Conservation (phyloP, 2,888 invertebrate species). For the Rosalia funebris region DNA sequence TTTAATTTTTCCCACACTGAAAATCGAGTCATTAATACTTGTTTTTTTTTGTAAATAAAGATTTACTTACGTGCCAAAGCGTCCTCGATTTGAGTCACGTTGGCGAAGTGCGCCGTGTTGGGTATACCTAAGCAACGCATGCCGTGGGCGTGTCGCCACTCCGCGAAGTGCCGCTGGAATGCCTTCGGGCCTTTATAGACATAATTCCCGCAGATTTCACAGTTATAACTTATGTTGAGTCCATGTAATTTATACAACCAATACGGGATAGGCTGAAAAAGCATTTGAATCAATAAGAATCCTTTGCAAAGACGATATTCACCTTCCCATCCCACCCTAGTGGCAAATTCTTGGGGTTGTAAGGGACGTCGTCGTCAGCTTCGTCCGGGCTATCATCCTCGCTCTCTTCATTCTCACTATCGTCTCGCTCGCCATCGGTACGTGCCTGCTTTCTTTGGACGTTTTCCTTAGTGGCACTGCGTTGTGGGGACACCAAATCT, state of each 20-base stretch:
- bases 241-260: constrained; percentile 99
- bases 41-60: neutral
- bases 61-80: constrained; percentile 83
- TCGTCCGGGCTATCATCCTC: constrained; percentile 84
- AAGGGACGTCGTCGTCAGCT: constrained; percentile 94
- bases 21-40: constrained; percentile 53
- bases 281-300: constrained; percentile 3
- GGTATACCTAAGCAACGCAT: constrained; percentile 98
- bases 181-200: constrained; percentile 99
- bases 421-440: constrained; percentile 91
- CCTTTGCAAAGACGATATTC: constrained; percentile 25
- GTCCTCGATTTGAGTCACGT: constrained; percentile 98
- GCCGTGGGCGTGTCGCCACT: constrained; percentile 89
- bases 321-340: constrained; percentile 99
- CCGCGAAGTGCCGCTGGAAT: constrained; percentile 98
- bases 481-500: constrained; percentile 84
- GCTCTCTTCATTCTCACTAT: constrained; percentile 90
- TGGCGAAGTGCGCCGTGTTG: constrained; percentile 99
- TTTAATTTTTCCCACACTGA: constrained; percentile 98
- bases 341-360: constrained; percentile 99
- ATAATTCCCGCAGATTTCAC: constrained; percentile 99
- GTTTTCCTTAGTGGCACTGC: constrained; percentile 95
- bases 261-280: constrained; percentile 80
- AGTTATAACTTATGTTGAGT: constrained; percentile 97
- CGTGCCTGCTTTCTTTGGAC: constrained; percentile 98